phyloP scores from a whole-genome alignment of 2,113 vertebrate species.

The Peromyscus maniculatus region DNA sequence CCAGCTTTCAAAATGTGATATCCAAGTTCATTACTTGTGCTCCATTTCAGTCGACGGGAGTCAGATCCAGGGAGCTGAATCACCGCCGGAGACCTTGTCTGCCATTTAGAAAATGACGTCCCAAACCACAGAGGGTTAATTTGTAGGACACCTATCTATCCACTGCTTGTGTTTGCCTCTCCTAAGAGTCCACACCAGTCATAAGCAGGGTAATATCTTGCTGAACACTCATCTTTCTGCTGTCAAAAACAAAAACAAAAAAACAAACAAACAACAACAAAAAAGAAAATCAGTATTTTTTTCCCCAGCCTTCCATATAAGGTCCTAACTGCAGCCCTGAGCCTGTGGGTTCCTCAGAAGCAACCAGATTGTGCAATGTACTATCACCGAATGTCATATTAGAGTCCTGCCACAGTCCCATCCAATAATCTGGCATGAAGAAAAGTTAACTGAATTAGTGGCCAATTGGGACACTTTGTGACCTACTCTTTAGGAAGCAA shows the following conservation, averaged over 20 bases:
- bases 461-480: conserved; percentile 87
- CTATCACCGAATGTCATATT: conserved; percentile 75
- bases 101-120: conserved; percentile 72
- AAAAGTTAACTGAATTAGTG: conserved; percentile 89
- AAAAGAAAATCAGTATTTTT: background rate
- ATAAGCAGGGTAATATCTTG: conserved; percentile 58
- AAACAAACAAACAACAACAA: background rate
- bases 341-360: conserved; percentile 43
- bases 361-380: conserved; percentile 78
- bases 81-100: background rate
- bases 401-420: conserved; percentile 56
- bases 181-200: background rate
- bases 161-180: background rate
- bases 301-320: background rate
- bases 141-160: background rate
- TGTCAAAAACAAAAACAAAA: conserved; percentile 43
- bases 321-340: background rate
- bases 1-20: conserved; percentile 70
- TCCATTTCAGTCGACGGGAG: conserved; percentile 51
- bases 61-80: conserved; percentile 18
- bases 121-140: conserved; percentile 70
- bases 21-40: conserved; percentile 54
- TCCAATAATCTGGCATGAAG: conserved; percentile 85
- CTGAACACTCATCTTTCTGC: conserved; percentile 50
- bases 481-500: conserved; percentile 89